Percentiles rank a stretch among this genome's conserved stretches.
These are phyloP conservation scores for Acanthosepion pharaonis DNA, from an alignment of 2,888 invertebrate species.

Conservation along the genomic window DNA sequence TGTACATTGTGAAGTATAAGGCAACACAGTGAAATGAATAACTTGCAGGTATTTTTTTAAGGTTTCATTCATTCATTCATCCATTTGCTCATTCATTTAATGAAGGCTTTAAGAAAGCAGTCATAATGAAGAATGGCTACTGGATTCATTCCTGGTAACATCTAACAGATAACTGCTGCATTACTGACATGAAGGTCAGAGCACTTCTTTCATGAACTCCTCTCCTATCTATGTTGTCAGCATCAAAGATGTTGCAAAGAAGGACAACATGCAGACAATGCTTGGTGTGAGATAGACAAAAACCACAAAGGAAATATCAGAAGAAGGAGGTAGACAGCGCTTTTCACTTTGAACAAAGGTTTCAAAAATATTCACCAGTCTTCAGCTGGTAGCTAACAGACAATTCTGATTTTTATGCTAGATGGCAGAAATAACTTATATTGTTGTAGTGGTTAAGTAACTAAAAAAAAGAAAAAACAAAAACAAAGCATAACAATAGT, in stretches of 20 bases:
- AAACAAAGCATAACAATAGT: no score
- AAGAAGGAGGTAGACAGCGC: background rate
- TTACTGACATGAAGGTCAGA: slow-evolving; percentile 5
- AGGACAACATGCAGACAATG: background rate
- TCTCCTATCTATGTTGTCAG: background rate
- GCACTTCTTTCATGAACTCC: background rate
- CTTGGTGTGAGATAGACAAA: background rate
- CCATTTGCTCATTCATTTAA: background rate
- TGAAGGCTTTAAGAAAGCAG: background rate
- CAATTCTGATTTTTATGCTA: slow-evolving; percentile 6
- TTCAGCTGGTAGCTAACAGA: slow-evolving; percentile 33
- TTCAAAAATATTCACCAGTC: slow-evolving; percentile 33
- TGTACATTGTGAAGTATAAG: background rate
- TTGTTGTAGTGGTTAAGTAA: background rate
- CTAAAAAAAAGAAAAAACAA: background rate
- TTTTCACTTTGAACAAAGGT: background rate
- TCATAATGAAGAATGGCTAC: background rate
- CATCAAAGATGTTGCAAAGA: background rate
- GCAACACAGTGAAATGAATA: background rate
- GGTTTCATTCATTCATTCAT: background rate
- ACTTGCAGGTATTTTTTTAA: background rate
- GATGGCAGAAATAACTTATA: background rate
- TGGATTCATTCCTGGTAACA: slow-evolving; percentile 10
- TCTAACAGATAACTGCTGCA: background rate
- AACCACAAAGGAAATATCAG: background rate